These are phyloP conservation scores for Agriopis leucophaearia DNA, from an alignment of 2,888 invertebrate species.

Conservation along the genomic window DNA sequence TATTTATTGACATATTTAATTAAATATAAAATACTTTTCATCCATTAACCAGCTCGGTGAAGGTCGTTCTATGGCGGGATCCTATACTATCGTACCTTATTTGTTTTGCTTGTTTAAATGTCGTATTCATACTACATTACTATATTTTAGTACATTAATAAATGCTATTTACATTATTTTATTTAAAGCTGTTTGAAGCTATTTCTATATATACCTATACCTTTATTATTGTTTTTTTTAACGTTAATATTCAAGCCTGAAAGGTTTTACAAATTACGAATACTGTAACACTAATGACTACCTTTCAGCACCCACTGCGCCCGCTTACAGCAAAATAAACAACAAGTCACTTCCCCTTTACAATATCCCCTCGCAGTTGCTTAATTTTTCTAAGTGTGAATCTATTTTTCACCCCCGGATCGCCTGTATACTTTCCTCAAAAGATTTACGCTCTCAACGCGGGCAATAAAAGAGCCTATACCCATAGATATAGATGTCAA, in stretches of 20 bases:
- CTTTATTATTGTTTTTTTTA: background rate
- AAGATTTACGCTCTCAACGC: constrained; percentile 80
- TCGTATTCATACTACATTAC: background rate
- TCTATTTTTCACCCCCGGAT: constrained; percentile 75
- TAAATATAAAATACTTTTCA: no score
- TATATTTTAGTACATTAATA: background rate
- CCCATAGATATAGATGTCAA: no score
- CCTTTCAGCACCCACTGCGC: constrained; percentile 13
- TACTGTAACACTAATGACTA: constrained; percentile 9
- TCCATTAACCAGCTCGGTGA: no score
- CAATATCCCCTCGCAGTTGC: constrained; percentile 54
- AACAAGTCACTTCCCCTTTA: constrained; percentile 37
- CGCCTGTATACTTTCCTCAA: constrained; percentile 62
- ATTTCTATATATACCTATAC: background rate
- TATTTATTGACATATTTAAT: no score
- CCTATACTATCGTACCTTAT: no score
- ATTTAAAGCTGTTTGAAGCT: background rate
- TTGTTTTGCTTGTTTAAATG: background rate
- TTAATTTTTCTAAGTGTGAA: constrained; percentile 82
- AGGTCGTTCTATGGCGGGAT: no score
- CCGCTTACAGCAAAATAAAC: constrained; percentile 32
- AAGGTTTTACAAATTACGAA: constrained; percentile 16
- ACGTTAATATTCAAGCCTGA: background rate
- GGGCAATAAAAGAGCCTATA: constrained; percentile 75
- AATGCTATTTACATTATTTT: no score